Base-by-base conservation (phyloP, 2,797 vertebrate genomes). In the Babyrousa celebensis region DNA sequence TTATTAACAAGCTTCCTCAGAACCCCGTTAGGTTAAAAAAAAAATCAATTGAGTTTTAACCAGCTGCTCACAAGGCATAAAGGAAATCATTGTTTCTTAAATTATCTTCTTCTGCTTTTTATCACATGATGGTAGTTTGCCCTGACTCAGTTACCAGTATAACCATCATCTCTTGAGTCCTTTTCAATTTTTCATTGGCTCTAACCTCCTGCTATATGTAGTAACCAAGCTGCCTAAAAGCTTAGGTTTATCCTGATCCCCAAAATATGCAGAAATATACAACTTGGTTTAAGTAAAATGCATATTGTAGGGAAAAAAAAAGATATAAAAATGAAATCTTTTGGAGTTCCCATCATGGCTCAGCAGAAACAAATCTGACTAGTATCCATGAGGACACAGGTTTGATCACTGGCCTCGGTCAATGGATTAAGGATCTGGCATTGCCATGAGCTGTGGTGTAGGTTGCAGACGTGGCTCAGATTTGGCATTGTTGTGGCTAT, bases 111-210 rank as follows among this genome's bases (percentile, higher is more conserved):
- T 92, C 58, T 56, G 43, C 32, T 79, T 95, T 74, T 87, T 83
- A 90, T 90, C 10, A 52, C 65, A 72, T 54, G 56, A 58, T 52
- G 63, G 72, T 36, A 88, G 72, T 93, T 89, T 95, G 0, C 10
- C n/a, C 65, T 20, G 25, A 75, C 43, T 68, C 91, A 68, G 14
- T 80, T 82, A 67, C 65, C 63, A 94, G 6, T 67, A 32, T 48
- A 67, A 40, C 10, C 36, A 91, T 87, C 15, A 84, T 80, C 32
- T 94, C 63, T 95, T 89, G 32, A 95, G 72, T 71, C 18, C 17
- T 89, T 70, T 67, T 63, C 85, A 54, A 40, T 96, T 93, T 91
- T 94, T 93, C 48, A 75, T 77, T 93, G 94, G 16, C n/a, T 90
- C 72, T 68, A 80, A 79, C 25, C 83, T 77, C 71, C 56, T 58